A percentile compares a stretch with the other conserved stretches of the same genome.
Evolutionary conservation across 2,888 invertebrate species (phyloP).

Genomic region (Itoplectis maculator): DNA sequence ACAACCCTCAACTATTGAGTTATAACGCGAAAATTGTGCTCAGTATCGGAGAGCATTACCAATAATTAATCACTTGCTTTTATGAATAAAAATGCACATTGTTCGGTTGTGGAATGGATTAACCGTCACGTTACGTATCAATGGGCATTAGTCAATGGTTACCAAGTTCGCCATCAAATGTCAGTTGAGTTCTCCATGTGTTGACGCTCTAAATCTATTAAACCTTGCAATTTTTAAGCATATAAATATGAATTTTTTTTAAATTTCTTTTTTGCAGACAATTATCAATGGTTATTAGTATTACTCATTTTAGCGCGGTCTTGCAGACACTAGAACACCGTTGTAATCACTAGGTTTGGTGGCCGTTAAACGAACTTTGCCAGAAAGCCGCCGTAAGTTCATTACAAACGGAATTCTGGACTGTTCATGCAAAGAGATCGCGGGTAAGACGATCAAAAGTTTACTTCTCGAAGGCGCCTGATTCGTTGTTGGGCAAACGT

Average conservation of each 20-base stretch:
- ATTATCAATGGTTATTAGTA: background rate
- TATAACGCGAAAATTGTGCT: conserved; percentile 15
- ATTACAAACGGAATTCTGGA: conserved; percentile 41
- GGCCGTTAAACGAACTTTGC: conserved; percentile 17
- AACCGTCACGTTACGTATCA: conserved; percentile 23
- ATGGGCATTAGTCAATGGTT: conserved; percentile 41
- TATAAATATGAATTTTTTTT: background rate
- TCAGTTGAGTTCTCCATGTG: conserved; percentile 80
- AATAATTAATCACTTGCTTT: background rate
- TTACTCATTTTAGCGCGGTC: conserved; percentile 53
- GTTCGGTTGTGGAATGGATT: conserved; percentile 4
- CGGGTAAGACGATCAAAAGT: conserved; percentile 12
- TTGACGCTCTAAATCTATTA: conserved; percentile 65
- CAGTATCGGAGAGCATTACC: conserved; percentile 17
- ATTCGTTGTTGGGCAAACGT: conserved; percentile 23
- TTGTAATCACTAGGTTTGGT: conserved; percentile 58
- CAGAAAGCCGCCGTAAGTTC: conserved; percentile 33
- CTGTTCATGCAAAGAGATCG: conserved; percentile 61
- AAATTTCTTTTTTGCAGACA: background rate
- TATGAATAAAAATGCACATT: conserved; percentile 15
- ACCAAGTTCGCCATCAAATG: conserved; percentile 66
- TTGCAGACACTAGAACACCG: conserved; percentile 82
- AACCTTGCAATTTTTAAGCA: background rate
- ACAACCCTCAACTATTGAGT: background rate
- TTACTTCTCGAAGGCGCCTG: conserved; percentile 17